Evolutionary conservation across 2,888 invertebrate genomes (phyloP), one percentile per base, ranked within the genome.

Genomic region (Cryptophagus acutangulus): DNA sequence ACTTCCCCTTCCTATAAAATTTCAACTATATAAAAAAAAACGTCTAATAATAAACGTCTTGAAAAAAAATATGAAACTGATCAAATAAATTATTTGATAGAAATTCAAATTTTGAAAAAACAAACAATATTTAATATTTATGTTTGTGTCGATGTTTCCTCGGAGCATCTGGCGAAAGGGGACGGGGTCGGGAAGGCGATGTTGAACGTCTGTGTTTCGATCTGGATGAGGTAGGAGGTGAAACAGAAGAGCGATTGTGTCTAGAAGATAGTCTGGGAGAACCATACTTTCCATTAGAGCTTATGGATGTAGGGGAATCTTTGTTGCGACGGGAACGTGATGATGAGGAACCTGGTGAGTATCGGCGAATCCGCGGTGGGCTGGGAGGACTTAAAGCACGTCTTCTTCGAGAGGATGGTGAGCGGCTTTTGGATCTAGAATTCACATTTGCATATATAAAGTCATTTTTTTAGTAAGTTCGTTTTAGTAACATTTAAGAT

Each of bases 81-180:
- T n/a, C n/a, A n/a, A n/a, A n/a, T n/a, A n/a, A n/a, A n/a, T n/a
- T n/a, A n/a, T n/a, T n/a, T n/a, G n/a, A n/a, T n/a, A n/a, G n/a
- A n/a, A n/a, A n/a, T n/a, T n/a, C n/a, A n/a, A n/a, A n/a, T n/a
- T n/a, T n/a, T n/a, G n/a, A n/a, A n/a, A n/a, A n/a, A n/a, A n/a
- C n/a, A 26, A n/a, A 26, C n/a, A n/a, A 26, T 6, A 30, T 36
- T 67, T 61, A 75, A 54, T 74, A 74, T 61, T 74, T 75, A 58
- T 75, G 74, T 57, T 74, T 75, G 51, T 75, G 74, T 47, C 74
- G 67, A 54, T 74, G 74, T 58, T 75, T 74, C 39, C 71, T 67
- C 16, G 74, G 66, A 15, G 67, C 63, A 18, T 74, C 73, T 17
- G 73, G 71, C 2, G 71, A 67, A 42, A 63, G 59, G 34, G 66